These are phyloP conservation scores for Andrena cerasifolii DNA, from an alignment of 1,140 invertebrate species.

Conservation along the genomic window DNA sequence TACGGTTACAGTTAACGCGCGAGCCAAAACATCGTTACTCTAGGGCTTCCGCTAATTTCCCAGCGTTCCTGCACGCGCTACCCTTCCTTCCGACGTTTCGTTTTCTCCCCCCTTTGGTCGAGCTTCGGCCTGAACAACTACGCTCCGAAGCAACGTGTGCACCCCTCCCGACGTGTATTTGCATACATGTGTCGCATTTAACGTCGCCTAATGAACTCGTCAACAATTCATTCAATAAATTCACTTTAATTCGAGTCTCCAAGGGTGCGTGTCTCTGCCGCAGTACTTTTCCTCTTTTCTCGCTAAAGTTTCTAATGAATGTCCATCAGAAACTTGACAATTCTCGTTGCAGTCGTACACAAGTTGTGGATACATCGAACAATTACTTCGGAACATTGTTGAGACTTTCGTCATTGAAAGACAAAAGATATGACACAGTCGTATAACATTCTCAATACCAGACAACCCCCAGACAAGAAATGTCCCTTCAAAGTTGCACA, in stretches of 20 bases:
- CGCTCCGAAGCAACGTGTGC: not conserved
- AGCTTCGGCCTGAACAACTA: not conserved
- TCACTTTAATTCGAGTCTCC: not conserved
- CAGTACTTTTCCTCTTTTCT: not conserved
- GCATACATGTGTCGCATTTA: not conserved
- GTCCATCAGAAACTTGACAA: not conserved
- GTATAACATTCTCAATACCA: no score
- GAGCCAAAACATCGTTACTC: constrained; percentile 38
- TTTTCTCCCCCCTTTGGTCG: not conserved
- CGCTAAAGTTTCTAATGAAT: not conserved
- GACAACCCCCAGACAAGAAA: no score
- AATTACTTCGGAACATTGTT: no score
- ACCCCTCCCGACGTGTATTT: constrained; percentile 1
- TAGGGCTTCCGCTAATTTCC: constrained; percentile 53
- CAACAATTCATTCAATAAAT: no score
- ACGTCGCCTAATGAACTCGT: no score
- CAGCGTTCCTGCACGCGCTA: constrained; percentile 5
- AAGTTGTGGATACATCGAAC: no score
- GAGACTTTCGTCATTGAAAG: no score
- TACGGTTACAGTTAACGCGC: constrained; percentile 2
- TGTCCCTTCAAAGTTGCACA: no score
- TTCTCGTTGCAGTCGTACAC: not conserved
- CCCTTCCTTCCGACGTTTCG: not conserved
- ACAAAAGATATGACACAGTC: no score
- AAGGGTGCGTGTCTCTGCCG: not conserved